Evolutionary conservation across 92 coral and sea anemone genomes (phyloP).

Genomic region (Palythoa grandiflora): DNA sequence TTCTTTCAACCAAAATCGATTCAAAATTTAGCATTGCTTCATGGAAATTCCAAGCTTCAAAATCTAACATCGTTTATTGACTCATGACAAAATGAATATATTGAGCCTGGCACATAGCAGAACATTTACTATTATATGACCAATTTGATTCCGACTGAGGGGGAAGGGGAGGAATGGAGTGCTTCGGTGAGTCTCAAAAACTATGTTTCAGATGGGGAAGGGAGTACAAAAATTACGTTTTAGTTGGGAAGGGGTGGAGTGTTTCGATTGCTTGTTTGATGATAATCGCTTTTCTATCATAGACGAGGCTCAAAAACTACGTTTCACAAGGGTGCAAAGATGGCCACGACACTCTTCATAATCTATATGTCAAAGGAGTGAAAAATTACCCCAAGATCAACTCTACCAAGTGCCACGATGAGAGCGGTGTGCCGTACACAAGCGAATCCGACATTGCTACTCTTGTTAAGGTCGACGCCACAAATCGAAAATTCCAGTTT

Average conservation of each 20-base stretch:
- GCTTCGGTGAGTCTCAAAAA: background rate
- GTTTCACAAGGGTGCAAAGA: background rate
- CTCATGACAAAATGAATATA: too few species aligned
- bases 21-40: too few species aligned
- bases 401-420: constrained; percentile 36
- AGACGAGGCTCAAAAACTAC: background rate
- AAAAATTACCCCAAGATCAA: constrained; percentile 10
- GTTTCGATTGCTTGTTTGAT: background rate
- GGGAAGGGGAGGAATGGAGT: background rate
- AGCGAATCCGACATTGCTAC: constrained; percentile 43
- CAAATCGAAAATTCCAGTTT: constrained; percentile 28
- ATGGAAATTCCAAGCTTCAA: too few species aligned
- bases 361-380: background rate
- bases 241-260: background rate
- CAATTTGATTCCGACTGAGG: too few species aligned
- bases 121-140: too few species aligned
- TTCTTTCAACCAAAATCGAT: too few species aligned
- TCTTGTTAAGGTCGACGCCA: constrained; percentile 26
- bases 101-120: too few species aligned
- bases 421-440: constrained; percentile 42
- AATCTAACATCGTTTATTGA: too few species aligned
- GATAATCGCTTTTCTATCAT: too few species aligned
- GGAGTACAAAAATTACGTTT: too few species aligned
- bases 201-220: background rate
- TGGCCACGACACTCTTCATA: constrained; percentile 2